phyloP scores from a whole-genome alignment of 2,797 vertebrate species.

The Siniperca obscura region DNA sequence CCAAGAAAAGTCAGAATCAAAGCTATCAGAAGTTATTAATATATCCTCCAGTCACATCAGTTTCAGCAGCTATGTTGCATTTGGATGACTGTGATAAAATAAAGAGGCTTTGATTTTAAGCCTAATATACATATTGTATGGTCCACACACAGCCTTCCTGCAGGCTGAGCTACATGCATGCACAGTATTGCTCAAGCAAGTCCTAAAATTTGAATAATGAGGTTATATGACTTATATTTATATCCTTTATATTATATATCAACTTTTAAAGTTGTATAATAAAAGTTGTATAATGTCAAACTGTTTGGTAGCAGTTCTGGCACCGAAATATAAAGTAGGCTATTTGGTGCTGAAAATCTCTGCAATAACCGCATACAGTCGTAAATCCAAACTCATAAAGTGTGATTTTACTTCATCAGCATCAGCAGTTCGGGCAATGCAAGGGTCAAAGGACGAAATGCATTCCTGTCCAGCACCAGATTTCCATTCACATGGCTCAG shows the following conservation, averaged over 20 bases:
- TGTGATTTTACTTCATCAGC: slow-evolving; percentile 11
- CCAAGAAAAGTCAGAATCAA: not conserved
- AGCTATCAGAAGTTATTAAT: not conserved
- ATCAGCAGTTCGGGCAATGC: not conserved
- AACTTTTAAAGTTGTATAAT: not conserved
- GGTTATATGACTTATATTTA: not conserved
- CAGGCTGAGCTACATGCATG: slow-evolving; percentile 39
- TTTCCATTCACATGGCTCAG: slow-evolving; percentile 6
- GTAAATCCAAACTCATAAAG: not conserved
- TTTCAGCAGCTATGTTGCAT: slow-evolving; percentile 4
- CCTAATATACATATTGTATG: not conserved
- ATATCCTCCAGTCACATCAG: not conserved
- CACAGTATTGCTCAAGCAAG: not conserved
- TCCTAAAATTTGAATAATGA: not conserved
- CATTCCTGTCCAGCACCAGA: slow-evolving; percentile 38
- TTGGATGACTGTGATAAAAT: not conserved
- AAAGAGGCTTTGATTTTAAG: not conserved
- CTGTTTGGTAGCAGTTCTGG: not conserved
- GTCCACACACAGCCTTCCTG: not conserved
- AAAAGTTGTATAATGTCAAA: not conserved
- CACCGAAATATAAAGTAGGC: not conserved
- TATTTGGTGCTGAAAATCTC: not conserved
- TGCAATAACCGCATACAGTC: not conserved
- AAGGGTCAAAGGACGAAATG: slow-evolving; percentile 39
- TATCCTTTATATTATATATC: not conserved